A percentile compares a stretch with the other conserved stretches of the same genome.
Conservation (phyloP, 2,888 invertebrate genomes). For the Eurytoma californica region DNA sequence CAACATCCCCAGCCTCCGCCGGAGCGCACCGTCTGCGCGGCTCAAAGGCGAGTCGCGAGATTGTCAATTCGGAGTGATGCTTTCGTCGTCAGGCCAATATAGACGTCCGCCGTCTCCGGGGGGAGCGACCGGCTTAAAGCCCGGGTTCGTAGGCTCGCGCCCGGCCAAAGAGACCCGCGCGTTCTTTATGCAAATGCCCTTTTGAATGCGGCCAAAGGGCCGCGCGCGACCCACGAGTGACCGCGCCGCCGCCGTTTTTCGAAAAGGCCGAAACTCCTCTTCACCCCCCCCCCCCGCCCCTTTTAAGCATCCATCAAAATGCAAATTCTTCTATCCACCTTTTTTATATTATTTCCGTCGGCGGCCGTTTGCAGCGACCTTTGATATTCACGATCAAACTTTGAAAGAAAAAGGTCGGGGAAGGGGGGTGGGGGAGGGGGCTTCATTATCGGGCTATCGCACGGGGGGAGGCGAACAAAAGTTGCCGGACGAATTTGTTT, state of each 20-base stretch:
- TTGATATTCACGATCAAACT: slow-evolving; percentile 51
- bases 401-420: neutral
- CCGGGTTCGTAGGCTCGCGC: neutral
- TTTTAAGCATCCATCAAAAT: slow-evolving; percentile 46
- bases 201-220: slow-evolving; percentile 9
- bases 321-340: slow-evolving; percentile 25
- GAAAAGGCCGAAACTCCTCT: neutral
- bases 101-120: neutral
- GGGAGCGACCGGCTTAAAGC: neutral
- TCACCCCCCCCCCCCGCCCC: no score
- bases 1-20: no score
- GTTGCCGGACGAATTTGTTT: slow-evolving; percentile 34
- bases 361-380: slow-evolving; percentile 14
- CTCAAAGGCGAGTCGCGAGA: slow-evolving; percentile 37
- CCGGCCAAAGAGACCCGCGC: slow-evolving; percentile 1
- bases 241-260: neutral
- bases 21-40: neutral
- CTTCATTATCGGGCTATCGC: slow-evolving; percentile 32
- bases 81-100: slow-evolving; percentile 31
- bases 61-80: slow-evolving; percentile 45
- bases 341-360: slow-evolving; percentile 12
- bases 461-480: neutral
- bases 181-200: slow-evolving; percentile 48
- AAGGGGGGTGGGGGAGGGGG: neutral
- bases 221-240: neutral